Percentiles rank a stretch among this genome's conserved stretches.
These are phyloP conservation scores for Heliconius congener DNA, from an alignment of 1,140 invertebrate species.

Conservation along the genomic window DNA sequence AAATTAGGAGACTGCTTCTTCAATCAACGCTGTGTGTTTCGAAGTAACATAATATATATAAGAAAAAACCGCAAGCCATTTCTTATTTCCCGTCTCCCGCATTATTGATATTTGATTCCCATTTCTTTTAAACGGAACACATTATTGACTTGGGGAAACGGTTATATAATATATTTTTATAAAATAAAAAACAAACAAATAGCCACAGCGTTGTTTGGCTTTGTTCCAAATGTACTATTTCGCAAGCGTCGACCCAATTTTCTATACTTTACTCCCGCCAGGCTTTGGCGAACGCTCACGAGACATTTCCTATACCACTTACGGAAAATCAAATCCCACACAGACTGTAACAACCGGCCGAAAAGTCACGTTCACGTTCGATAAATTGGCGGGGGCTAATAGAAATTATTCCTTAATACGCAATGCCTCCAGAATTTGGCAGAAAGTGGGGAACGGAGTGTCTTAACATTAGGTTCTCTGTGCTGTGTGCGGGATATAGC, in stretches of 20 bases:
- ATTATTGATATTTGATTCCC: conserved; percentile 40
- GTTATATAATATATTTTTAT: conserved; percentile 67
- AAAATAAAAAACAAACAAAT: conserved; percentile 67
- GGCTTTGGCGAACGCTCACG: conserved; percentile 47
- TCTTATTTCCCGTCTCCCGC: neutral
- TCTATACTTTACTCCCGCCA: conserved; percentile 65
- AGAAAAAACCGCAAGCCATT: neutral
- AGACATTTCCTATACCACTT: conserved; percentile 68
- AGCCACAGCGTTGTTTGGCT: conserved; percentile 62
- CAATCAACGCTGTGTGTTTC: too few relatives aligned
- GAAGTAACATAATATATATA: too few relatives aligned
- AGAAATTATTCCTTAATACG: conserved; percentile 35
- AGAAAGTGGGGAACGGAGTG: too few relatives aligned
- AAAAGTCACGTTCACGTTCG: conserved; percentile 50
- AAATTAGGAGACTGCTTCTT: too few relatives aligned
- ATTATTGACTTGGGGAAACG: conserved; percentile 57
- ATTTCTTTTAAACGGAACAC: conserved; percentile 52
- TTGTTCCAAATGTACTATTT: conserved; percentile 67
- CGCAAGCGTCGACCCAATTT: conserved; percentile 69
- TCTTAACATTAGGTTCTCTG: too few relatives aligned
- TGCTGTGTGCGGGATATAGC: too few relatives aligned
- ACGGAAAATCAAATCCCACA: conserved; percentile 65
- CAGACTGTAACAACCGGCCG: conserved; percentile 52
- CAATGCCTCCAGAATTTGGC: too few relatives aligned
- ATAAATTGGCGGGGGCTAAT: conserved; percentile 45